Conservation (phyloP, 1,140 invertebrate species). For the Akabosia matsudoensis region DNA sequence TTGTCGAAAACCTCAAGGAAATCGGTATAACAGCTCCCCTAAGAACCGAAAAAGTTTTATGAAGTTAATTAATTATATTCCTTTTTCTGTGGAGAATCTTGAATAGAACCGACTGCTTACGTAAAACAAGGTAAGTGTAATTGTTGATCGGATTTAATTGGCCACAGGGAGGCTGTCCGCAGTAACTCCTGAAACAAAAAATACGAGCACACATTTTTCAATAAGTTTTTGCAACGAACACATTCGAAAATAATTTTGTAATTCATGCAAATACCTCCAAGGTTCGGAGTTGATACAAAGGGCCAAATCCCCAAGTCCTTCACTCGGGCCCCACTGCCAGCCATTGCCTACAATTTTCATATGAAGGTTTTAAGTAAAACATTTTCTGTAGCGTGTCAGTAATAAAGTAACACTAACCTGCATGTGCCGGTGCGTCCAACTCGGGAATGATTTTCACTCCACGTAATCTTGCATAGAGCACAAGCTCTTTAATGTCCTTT, state of each 20-base stretch:
- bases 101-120: background rate
- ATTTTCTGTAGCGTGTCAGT: background rate
- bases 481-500: conserved; percentile 48
- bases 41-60: background rate
- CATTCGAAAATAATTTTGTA: too few relatives aligned
- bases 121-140: conserved; percentile 47
- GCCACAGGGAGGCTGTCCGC: conserved; percentile 45
- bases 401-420: conserved; percentile 44
- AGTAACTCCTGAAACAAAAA: conserved; percentile 52
- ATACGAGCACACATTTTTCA: background rate
- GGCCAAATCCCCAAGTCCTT: conserved; percentile 44
- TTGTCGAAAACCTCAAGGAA: conserved; percentile 52
- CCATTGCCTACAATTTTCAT: conserved; percentile 40
- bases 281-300: conserved; percentile 46
- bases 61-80: background rate
- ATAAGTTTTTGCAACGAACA: background rate
- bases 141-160: conserved; percentile 43
- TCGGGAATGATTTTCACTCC: conserved; percentile 51
- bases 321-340: conserved; percentile 46
- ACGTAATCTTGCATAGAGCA: conserved; percentile 49
- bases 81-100: background rate
- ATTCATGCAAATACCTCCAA: conserved; percentile 35
- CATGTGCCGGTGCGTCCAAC: conserved; percentile 61
- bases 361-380: background rate
- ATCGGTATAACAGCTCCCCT: conserved; percentile 42